Base-by-base conservation (phyloP, 2,797 vertebrate genomes). In the Pangasius larnaudii region DNA sequence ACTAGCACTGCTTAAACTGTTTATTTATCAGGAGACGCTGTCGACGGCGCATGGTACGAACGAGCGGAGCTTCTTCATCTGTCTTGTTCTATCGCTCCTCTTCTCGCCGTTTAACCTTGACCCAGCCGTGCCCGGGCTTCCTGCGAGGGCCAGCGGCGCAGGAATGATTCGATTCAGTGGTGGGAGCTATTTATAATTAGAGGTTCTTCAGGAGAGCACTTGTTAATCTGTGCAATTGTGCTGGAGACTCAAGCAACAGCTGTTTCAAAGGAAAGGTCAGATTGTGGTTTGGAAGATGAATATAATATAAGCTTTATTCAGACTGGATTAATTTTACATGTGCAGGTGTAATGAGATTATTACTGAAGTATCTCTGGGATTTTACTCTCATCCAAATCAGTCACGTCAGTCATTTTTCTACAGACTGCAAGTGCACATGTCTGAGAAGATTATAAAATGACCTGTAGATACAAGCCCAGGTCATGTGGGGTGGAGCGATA, bases 171-270 rank as follows among this genome's bases (percentile, higher is more conserved):
- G 88, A 92, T 90, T 93, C 90, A 85, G 88, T 87, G 89, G 89
- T 93, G 88, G 88, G 92, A 92, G 87, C 89, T 90, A 90, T 94
- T 94, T 94, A 92, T 94, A 94, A 95, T 95, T 93, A 93, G 91
- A 89, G 90, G 77, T 67, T 69, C 67, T 89, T 89, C 81, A 85
- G 74, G 51, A 67, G 56, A 88, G 72, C 13, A n/a, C 27, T 75
- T 74, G 86, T 81, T 89, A 78, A 77, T 86, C 84, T 39, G 30
- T 49, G 33, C 4, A 42, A 61, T 77, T 87, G 36, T 27, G 59
- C 56, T 24, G 6, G 4, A 39, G 51, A 80, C 58, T 79, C n/a
- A 36, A 56, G 30, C n/a, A 36, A 58, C 19, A 36, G 53, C 4
- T 5, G 33, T 80, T 36, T 49, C 13, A 61, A 27, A 42, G 72